Percentiles rank a stretch among this genome's conserved stretches.
Evolutionary conservation across 2,797 vertebrate species (phyloP).

Genomic region (Anguilla pacifica): DNA sequence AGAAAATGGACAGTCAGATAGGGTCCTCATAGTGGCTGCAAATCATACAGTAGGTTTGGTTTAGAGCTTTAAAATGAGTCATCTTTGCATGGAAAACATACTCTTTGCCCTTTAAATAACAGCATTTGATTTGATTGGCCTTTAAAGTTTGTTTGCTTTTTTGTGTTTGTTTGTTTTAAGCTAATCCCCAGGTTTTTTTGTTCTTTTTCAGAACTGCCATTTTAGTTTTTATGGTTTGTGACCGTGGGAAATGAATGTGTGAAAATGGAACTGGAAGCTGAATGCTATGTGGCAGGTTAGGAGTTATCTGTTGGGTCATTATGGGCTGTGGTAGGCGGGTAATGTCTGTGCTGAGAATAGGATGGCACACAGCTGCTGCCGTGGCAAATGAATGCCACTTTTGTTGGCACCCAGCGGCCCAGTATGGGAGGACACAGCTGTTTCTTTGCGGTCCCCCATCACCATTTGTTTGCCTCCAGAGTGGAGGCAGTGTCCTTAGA

Average conservation of each 20-base stretch:
- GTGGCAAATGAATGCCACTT: neutral
- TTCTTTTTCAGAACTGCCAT: slow-evolving; percentile 15
- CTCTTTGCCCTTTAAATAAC: slow-evolving; percentile 2
- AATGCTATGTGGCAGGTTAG: neutral
- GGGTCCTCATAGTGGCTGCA: slow-evolving; percentile 79
- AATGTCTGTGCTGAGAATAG: neutral
- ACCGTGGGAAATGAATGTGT: slow-evolving; percentile 34
- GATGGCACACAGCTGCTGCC: neutral
- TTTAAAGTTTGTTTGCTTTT: slow-evolving; percentile 14
- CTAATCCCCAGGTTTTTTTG: neutral
- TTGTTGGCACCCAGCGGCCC: neutral
- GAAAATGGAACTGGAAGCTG: slow-evolving; percentile 47
- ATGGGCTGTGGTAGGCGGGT: neutral
- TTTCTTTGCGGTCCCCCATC: neutral
- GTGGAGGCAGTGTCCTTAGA: slow-evolving; percentile 9
- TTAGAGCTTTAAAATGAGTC: slow-evolving; percentile 5
- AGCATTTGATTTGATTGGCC: neutral
- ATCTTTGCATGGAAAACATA: slow-evolving; percentile 27
- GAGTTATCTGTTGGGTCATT: slow-evolving; percentile 1
- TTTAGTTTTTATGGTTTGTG: neutral
- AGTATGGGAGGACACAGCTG: neutral
- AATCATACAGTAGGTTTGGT: slow-evolving; percentile 58
- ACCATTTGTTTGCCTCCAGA: slow-evolving; percentile 9
- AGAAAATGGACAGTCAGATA: neutral
- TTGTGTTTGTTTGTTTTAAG: slow-evolving; percentile 24